Evolutionary conservation across 2,113 vertebrate species (phyloP).

Genomic region (Atractosteus spatula): DNA sequence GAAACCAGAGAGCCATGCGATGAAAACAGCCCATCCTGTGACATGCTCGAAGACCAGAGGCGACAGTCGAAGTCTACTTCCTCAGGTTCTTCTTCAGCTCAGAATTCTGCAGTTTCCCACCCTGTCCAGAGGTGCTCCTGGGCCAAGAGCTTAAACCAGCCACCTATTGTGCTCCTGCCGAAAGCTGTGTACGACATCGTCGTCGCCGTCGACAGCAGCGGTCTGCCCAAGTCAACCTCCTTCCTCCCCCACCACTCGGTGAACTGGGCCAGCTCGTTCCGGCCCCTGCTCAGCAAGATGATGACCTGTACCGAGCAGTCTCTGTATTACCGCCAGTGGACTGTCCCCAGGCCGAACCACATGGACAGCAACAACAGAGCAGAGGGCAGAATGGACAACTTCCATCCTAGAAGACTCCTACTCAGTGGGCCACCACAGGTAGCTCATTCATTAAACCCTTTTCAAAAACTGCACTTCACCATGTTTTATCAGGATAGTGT

Average conservation of each 20-base stretch:
- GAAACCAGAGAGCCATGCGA: neutral
- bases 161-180: conserved; percentile 86
- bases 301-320: conserved; percentile 98
- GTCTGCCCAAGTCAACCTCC: conserved; percentile 87
- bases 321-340: conserved; percentile 96
- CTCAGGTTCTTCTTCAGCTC: conserved; percentile 56
- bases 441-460: conserved; percentile 14
- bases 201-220: conserved; percentile 80
- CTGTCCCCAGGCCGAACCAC: conserved; percentile 80
- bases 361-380: conserved; percentile 88
- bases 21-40: neutral
- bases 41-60: conserved; percentile 22
- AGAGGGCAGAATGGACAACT: conserved; percentile 81
- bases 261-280: conserved; percentile 91
- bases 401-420: conserved; percentile 89
- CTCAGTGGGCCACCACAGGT: conserved; percentile 97
- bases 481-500: too few species aligned
- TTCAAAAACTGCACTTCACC: too few species aligned
- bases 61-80: conserved; percentile 67
- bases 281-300: conserved; percentile 89
- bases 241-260: conserved; percentile 89
- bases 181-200: conserved; percentile 84
- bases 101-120: conserved; percentile 52
- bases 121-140: conserved; percentile 74
- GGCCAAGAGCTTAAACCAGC: conserved; percentile 76